phyloP scores from a whole-genome alignment of 2,797 vertebrate species.

The Monodelphis domestica region DNA sequence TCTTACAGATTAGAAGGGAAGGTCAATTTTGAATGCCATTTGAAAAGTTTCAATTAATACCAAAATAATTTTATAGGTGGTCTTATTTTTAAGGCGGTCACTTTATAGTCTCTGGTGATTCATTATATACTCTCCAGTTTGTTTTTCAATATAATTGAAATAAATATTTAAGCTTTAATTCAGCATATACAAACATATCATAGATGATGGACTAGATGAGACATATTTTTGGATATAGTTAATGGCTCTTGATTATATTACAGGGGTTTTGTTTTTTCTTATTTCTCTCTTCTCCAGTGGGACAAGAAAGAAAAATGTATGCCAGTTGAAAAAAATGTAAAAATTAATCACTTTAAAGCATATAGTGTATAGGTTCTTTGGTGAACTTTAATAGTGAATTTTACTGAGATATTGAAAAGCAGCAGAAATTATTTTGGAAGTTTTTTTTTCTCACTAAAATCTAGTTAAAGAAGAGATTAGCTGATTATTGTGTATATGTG shows the following conservation, averaged over 20 bases:
- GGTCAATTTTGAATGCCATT: neutral
- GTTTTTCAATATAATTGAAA: neutral
- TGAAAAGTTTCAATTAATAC: neutral
- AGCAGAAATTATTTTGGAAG: neutral
- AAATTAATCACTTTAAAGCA: neutral
- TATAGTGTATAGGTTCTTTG: neutral
- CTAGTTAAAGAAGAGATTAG: neutral
- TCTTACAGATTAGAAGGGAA: neutral
- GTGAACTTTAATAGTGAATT: conserved; percentile 22
- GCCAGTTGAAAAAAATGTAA: neutral
- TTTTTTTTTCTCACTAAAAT: neutral
- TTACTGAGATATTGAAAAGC: conserved; percentile 40
- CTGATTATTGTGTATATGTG: neutral
- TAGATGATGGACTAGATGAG: no score
- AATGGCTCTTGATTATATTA: neutral
- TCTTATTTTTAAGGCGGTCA: no score
- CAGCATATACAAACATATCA: neutral
- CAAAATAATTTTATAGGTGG: neutral
- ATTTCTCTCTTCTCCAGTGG: no score
- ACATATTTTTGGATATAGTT: neutral
- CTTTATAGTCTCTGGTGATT: no score
- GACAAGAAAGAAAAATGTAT: neutral
- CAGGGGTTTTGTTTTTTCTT: neutral
- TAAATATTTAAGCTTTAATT: neutral
- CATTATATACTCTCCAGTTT: no score